Evolutionary conservation across 2,113 vertebrate species (phyloP).

Genomic region (Meleagris gallopavo): DNA sequence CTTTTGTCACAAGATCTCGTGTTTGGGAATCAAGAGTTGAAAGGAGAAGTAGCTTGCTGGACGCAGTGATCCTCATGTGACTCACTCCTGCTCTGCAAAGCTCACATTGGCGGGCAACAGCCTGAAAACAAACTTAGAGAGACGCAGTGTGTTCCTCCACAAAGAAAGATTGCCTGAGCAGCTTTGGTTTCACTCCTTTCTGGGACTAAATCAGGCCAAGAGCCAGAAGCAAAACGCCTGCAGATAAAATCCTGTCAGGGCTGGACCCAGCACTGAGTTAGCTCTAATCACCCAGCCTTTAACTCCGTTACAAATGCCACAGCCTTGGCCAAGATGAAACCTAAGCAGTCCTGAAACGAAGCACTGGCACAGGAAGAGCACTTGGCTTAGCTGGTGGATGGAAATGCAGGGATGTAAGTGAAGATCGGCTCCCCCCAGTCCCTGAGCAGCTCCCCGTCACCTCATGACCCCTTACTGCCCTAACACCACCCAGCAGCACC

Average conservation of each 20-base stretch:
- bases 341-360: not conserved
- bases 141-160: slow-evolving; percentile 38
- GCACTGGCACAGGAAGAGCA: not conserved
- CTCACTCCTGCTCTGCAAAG: slow-evolving; percentile 43
- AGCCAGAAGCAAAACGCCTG: slow-evolving; percentile 39
- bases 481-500: not conserved
- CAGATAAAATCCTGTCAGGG: slow-evolving; percentile 1
- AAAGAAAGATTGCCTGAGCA: not conserved
- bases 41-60: slow-evolving; percentile 64
- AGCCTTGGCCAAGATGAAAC: slow-evolving; percentile 44
- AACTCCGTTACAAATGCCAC: not conserved
- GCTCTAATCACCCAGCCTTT: not conserved
- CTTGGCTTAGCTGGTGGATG: not conserved
- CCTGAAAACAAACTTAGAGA: slow-evolving; percentile 68
- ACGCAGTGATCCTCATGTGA: slow-evolving; percentile 59
- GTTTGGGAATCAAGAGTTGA: slow-evolving; percentile 58
- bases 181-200: slow-evolving; percentile 48
- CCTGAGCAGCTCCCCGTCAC: not conserved
- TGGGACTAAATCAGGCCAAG: slow-evolving; percentile 31
- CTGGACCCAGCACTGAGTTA: not conserved
- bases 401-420: not conserved
- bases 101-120: slow-evolving; percentile 25
- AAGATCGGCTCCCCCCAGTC: not conserved
- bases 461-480: not conserved
- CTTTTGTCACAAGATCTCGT: slow-evolving; percentile 43